Conservation (phyloP, 92 coral and sea anemone species). For the Phenganax subtilis region DNA sequence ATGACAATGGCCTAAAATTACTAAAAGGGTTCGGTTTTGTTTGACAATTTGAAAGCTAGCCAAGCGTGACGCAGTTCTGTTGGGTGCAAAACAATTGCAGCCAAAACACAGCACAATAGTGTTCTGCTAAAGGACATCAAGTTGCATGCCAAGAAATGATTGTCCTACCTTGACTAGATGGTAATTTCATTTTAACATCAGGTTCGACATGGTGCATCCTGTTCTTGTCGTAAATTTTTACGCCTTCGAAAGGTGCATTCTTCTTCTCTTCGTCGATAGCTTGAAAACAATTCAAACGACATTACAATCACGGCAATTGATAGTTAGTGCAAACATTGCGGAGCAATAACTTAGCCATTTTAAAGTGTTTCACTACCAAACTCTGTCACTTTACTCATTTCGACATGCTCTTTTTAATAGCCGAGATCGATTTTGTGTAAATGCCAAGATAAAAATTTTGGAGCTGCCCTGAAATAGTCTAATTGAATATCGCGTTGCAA, state of each 20-base stretch:
- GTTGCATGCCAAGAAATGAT: background rate
- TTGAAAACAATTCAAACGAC: constrained; percentile 45
- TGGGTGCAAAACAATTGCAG: background rate
- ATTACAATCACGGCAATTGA: background rate
- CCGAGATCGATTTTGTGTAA: too few species aligned
- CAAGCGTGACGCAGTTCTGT: background rate
- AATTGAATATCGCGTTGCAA: background rate
- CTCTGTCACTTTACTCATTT: too few species aligned
- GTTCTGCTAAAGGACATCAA: background rate
- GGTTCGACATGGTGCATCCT: constrained; percentile 84
- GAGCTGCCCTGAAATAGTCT: too few species aligned
- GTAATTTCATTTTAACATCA: constrained; percentile 71
- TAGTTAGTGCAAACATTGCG: constrained; percentile 1
- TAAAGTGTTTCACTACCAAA: background rate
- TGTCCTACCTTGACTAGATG: constrained; percentile 84
- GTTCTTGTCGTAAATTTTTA: constrained; percentile 86
- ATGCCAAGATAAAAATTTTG: too few species aligned
- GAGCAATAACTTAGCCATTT: background rate
- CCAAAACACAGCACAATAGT: constrained; percentile 15
- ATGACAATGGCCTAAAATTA: background rate
- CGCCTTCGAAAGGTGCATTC: constrained; percentile 89
- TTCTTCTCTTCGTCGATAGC: constrained; percentile 93
- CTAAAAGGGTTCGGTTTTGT: constrained; percentile 3
- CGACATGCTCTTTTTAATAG: too few species aligned
- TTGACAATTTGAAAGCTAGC: constrained; percentile 16